Base-by-base conservation (phyloP, 2,113 vertebrate genomes). In the Picathartes gymnocephalus region DNA sequence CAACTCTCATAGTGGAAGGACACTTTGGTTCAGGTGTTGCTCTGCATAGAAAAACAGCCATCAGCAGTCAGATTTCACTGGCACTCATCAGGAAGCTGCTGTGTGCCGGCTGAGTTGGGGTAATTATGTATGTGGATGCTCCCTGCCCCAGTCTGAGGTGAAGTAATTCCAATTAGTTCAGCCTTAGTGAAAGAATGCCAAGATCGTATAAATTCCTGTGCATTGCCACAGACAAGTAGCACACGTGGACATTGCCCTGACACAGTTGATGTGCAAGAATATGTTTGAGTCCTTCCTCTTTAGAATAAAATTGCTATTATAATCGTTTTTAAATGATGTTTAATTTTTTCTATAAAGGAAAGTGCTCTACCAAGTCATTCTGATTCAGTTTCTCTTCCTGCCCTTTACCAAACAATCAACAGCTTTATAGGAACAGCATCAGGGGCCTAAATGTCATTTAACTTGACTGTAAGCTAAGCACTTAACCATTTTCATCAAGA, bases 181-280 rank as follows among this genome's bases (percentile, higher is more conserved):
- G 31, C 5, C 9, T 39, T 33, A 31, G 15, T 50, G 54, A 80
- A 88, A 83, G 48, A 70, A 62, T 2, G 1, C 8, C 74, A 66
- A 70, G 9, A 6, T 88, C 30, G 23, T 81, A 65, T 23, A 81
- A 81, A 93, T 70, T 66, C 60, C 22, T 42, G 5, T n/a, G 28
- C 25, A 17, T 37, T 70, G 33, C 60, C 42, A 73, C 33, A 61
- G 40, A 45, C 3, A 56, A 84, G n/a, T 15, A 77, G 3, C 2
- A 2, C 2, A 6, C 24, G 2, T 17, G 40, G 57, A 37, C 12
- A 8, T 20, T 24, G 17, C 13, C 2, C 0, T 69, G n/a, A 42
- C 14, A 45, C 14, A 58, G 30, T 0, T 27, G 33, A 73, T 35
- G 8, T 30, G 17, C 11, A 35, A 20, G 23, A 74, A 39, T 54